Base-by-base conservation (phyloP, 2,113 vertebrate species). In the Crotalus helleri region DNA sequence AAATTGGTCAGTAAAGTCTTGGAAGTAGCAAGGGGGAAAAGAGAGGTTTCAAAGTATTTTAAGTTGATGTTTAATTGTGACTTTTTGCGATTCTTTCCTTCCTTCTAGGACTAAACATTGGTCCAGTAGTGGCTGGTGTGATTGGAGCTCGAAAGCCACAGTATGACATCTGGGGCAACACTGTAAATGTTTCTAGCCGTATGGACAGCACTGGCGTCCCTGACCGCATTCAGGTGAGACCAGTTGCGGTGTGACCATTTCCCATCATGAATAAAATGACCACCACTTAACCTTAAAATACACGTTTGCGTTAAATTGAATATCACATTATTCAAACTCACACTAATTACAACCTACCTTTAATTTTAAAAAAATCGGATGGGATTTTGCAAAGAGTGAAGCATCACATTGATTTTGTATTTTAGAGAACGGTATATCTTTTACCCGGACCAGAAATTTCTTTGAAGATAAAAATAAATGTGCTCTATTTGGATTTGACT, bases 131-230 rank as follows among this genome's bases (percentile, higher is more conserved):
- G 55, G 99, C 99, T 3, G 99, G 99, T 3, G 99, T 99, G 86
- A 99, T 99, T 21, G 99, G 99, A 49, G 99, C 99, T 2, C 98
- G 98, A 91, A 99, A 99, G 92, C 99, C 99, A 0, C 99, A 99
- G 88, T 99, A 99, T 4, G 99, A 99, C 96, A 99, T 99, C 64
- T 99, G 99, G 99, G 99, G 99, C 87, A 99, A 99, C 97, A 99
- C 99, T 1, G 99, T 99, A 93, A 99, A 99, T 88, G 99, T 99
- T 96, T 99, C 99, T 59, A 99, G 99, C 97, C 98, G 99, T 11
- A 99, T 99, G 99, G 99, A 99, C 97, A 99, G 99, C 97, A 99
- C 99, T 0, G 99, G 99, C 0, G 98, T 99, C 61, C 99, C 99
- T 12, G 99, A 99, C 94, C 94, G 98, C 94, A 99, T 99, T 97